Evolutionary conservation across 2,888 invertebrate genomes (phyloP).

Genomic region (Thymelicus acteon): DNA sequence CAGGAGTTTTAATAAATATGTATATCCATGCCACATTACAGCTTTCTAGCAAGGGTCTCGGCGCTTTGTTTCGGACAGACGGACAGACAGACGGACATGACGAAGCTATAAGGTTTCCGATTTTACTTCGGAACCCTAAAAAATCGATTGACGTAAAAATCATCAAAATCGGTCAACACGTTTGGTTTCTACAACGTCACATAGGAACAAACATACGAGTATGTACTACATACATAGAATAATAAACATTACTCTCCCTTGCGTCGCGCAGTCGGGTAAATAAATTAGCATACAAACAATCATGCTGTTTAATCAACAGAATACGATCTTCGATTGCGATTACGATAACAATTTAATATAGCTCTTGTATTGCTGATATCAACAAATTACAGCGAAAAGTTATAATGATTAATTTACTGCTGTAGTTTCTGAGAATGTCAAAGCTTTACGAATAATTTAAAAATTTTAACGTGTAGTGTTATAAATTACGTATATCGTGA

Average conservation of each 20-base stretch:
- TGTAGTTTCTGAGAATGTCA: background rate
- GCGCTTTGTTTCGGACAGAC: no score
- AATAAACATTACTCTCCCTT: background rate
- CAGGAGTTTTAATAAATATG: no score
- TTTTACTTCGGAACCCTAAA: no score
- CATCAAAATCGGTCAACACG: no score
- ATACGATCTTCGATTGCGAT: background rate
- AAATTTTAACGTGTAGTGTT: background rate
- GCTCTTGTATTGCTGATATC: background rate
- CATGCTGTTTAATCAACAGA: conserved; percentile 1
- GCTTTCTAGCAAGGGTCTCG: no score
- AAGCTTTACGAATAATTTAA: background rate
- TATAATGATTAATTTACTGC: conserved; percentile 4
- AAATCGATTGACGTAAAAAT: no score
- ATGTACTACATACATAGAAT: no score
- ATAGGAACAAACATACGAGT: no score
- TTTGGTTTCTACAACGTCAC: background rate
- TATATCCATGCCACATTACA: no score
- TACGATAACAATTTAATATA: background rate
- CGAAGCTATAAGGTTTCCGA: no score
- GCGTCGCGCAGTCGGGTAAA: background rate
- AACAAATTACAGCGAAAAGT: background rate
- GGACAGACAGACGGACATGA: no score
- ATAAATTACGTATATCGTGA: background rate
- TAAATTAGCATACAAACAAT: conserved; percentile 12